Evolutionary conservation across 1,140 invertebrate species (phyloP), one percentile per base, ranked within the genome.

Genomic region (Drosophila carrolli): DNA sequence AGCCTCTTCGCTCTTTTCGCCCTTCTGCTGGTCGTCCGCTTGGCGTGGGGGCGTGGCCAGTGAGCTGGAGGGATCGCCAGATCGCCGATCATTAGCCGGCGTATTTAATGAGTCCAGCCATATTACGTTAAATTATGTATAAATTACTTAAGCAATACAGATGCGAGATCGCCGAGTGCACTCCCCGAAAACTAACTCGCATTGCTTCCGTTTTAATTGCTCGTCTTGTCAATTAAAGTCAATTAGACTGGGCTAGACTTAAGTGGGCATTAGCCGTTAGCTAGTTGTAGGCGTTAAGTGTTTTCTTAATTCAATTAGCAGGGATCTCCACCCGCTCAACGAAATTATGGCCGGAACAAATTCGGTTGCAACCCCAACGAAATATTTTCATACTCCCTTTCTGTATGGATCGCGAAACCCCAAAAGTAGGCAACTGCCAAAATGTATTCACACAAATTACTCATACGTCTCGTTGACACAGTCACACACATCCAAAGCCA

Each of bases 271-370:
- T 74, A 63, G 71, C 47, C 48, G 46, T 13, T 72, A 55, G 37
- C 41, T 78, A 67, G 51, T 66, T 70, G 83, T 86, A 79, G 83
- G 83, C 83, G 84, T 89, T 89, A 77, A 80, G 46, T 83, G 80
- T 67, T 61, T 61, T 68, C 60, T 89, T 88, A 88, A 88, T 88
- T 88, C 83, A 89, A 88, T 88, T 89, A 89, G 61, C 38, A 7
- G 68, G 53, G 68, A 53, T 51, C 67, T 60, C 54, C 19, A 53
- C 55, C 44, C 23, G 32, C 14, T 38, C 51, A 23, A 54, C n/a
- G 38, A 32, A 35, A 35, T 68, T 65, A 54, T 38, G 62, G 47
- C 32, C 43, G 56, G 62, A 44, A 66, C 40, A 29, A 54, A 66
- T 53, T 53, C 38, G 16, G 19, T 38, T 59, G 13, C 13, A 44